Evolutionary conservation across 2,797 vertebrate genomes (phyloP).

Genomic region (Uromys caudimaculatus): DNA sequence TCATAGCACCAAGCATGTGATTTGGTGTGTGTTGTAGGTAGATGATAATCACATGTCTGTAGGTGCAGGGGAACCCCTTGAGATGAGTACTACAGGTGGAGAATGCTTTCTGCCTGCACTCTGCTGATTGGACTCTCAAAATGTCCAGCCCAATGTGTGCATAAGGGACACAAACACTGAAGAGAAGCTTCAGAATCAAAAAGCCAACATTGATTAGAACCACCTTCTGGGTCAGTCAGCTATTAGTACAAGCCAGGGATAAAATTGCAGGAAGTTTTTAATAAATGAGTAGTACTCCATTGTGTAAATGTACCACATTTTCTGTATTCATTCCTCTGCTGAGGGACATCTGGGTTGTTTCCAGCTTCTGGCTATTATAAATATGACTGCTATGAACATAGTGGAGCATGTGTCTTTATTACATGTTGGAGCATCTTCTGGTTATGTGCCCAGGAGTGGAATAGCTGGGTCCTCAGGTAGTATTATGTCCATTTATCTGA

Average conservation of each 20-base stretch:
- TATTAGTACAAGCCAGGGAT: constrained; percentile 54
- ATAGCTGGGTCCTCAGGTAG: no score
- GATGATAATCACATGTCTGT: constrained; percentile 55
- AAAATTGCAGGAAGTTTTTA: constrained; percentile 58
- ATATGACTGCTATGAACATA: no score
- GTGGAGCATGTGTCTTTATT: no score
- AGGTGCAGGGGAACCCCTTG: constrained; percentile 52
- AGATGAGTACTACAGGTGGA: constrained; percentile 74
- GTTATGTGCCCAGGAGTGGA: no score
- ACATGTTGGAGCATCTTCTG: no score
- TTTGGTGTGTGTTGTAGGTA: constrained; percentile 55
- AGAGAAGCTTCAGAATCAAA: constrained; percentile 54
- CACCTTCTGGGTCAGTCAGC: constrained; percentile 36
- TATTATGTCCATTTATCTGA: no score
- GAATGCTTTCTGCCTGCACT: constrained; percentile 50
- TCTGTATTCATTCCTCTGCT: no score
- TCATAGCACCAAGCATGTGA: neutral
- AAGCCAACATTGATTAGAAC: constrained; percentile 45
- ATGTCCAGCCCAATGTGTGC: constrained; percentile 58
- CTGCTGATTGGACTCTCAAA: constrained; percentile 8
- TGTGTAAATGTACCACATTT: no score
- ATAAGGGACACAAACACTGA: constrained; percentile 69
- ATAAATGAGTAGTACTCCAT: no score
- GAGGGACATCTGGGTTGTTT: no score
- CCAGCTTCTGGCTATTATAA: no score